phyloP scores from a whole-genome alignment of 2,113 vertebrate species.

The Embiotoca jacksoni region DNA sequence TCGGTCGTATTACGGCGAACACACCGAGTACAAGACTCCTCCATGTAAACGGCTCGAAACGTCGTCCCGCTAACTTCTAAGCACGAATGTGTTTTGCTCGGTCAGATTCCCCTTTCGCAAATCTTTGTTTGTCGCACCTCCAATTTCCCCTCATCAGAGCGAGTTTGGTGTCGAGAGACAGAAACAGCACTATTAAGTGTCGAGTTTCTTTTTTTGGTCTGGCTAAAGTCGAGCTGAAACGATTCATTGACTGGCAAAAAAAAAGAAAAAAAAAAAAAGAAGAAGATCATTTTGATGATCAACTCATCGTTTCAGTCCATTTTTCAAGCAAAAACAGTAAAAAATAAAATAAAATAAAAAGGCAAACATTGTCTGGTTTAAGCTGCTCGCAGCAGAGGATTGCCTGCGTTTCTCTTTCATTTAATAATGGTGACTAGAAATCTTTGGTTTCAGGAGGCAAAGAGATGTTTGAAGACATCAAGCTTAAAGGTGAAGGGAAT shows the following conservation, averaged over 20 bases:
- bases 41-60: conserved; percentile 25
- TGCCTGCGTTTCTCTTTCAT: too few relatives aligned
- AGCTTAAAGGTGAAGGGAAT: background rate
- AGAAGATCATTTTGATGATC: too few relatives aligned
- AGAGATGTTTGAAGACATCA: background rate
- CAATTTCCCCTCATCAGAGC: background rate
- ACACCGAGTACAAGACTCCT: conserved; percentile 17
- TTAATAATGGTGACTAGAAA: background rate
- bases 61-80: background rate
- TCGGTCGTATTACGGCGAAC: conserved; percentile 38
- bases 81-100: background rate
- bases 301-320: too few relatives aligned
- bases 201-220: background rate
- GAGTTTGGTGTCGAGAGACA: conserved; percentile 10
- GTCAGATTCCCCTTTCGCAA: background rate
- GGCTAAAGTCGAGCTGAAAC: too few relatives aligned
- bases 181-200: background rate
- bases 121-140: too few relatives aligned
- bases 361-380: conserved; percentile 10
- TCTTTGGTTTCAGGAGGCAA: conserved; percentile 22
- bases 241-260: too few relatives aligned
- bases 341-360: background rate
- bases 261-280: too few relatives aligned
- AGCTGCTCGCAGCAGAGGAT: background rate
- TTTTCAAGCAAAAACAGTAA: background rate